Conservation (phyloP, 92 coral and sea anemone genomes). For the Epizoanthus ramosus region DNA sequence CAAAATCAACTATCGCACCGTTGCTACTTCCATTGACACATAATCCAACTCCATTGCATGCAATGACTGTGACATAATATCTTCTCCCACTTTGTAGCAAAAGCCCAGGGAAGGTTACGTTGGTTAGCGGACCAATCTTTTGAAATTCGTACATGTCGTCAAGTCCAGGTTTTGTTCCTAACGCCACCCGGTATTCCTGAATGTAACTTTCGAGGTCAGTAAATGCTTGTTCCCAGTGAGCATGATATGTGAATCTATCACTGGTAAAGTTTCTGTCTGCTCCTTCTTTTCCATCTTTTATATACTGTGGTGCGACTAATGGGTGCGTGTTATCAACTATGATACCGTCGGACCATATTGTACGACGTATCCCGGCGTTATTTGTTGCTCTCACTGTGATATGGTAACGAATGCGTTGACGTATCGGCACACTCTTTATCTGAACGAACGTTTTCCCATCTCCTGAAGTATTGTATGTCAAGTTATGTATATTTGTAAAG, state of each 20-base stretch:
- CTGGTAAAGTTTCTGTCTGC: slow-evolving; percentile 68
- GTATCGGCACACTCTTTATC: neutral
- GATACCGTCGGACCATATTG: slow-evolving; percentile 80
- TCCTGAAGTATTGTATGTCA: slow-evolving; percentile 26
- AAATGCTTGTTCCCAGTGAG: slow-evolving; percentile 91
- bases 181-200: slow-evolving; percentile 64
- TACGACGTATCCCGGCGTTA: slow-evolving; percentile 65
- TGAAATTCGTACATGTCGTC: slow-evolving; percentile 55
- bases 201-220: slow-evolving; percentile 84
- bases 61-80: slow-evolving; percentile 73
- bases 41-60: slow-evolving; percentile 81
- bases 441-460: slow-evolving; percentile 15
- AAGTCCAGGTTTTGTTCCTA: slow-evolving; percentile 73
- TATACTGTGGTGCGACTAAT: slow-evolving; percentile 60
- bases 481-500: slow-evolving; percentile 43
- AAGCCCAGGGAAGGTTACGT: slow-evolving; percentile 52
- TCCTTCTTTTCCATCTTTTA: slow-evolving; percentile 76
- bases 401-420: slow-evolving; percentile 63
- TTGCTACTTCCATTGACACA: slow-evolving; percentile 84
- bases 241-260: slow-evolving; percentile 54
- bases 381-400: slow-evolving; percentile 68
- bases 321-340: slow-evolving; percentile 76
- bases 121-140: slow-evolving; percentile 58
- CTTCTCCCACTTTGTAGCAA: slow-evolving; percentile 65
- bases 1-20: slow-evolving; percentile 78